Evolutionary conservation across 2,888 invertebrate genomes (phyloP).

Genomic region (Phrixothrix hirtus): DNA sequence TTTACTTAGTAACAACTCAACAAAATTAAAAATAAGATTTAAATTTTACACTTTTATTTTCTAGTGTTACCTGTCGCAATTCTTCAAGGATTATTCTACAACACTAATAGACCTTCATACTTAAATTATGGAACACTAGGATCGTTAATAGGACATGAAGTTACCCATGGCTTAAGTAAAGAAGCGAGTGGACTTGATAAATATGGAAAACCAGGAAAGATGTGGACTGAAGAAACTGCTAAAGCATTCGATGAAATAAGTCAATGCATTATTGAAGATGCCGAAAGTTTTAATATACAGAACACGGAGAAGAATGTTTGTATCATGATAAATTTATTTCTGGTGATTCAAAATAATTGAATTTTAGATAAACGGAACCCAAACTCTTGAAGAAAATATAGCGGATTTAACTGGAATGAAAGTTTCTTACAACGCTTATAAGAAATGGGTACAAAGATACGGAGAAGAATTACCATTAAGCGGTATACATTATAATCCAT

Average conservation of each 20-base stretch:
- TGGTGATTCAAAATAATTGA: too few relatives aligned
- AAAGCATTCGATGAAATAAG: constrained; percentile 5
- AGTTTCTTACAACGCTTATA: too few relatives aligned
- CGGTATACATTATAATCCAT: too few relatives aligned
- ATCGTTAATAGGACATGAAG: constrained; percentile 83
- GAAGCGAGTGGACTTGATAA: constrained; percentile 8
- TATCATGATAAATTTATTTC: too few relatives aligned
- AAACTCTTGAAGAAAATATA: too few relatives aligned
- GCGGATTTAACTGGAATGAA: too few relatives aligned
- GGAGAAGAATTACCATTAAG: too few relatives aligned
- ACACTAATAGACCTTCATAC: constrained; percentile 78
- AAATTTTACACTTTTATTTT: not conserved
- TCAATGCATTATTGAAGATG: constrained; percentile 13
- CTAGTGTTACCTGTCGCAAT: constrained; percentile 74
- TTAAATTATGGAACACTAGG: constrained; percentile 87
- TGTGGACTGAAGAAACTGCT: constrained; percentile 13
- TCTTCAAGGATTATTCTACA: constrained; percentile 83
- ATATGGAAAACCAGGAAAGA: constrained; percentile 2
- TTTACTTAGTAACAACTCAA: constrained; percentile 2
- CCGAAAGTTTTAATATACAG: constrained; percentile 8
- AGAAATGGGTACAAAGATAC: too few relatives aligned
- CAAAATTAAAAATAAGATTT: not conserved
- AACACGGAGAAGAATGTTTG: constrained; percentile 4
- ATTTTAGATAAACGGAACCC: too few relatives aligned
- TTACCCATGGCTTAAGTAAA: constrained; percentile 72